Evolutionary conservation across 2,797 vertebrate genomes (phyloP).

Genomic region (Catharus ustulatus): DNA sequence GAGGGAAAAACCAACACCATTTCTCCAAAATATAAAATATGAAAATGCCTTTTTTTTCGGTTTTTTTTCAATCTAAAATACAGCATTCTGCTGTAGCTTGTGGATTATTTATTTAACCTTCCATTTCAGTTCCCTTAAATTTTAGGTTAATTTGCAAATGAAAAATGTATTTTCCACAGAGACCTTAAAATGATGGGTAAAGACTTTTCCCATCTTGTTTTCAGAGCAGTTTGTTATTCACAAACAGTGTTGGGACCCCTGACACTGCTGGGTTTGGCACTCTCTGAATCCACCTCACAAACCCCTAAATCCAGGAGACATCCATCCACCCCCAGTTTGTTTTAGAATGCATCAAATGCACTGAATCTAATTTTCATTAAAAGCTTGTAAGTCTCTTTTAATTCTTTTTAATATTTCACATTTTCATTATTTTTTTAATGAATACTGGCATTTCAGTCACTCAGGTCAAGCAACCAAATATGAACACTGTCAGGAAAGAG

Average conservation of each 20-base stretch:
- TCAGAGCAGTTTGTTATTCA: neutral
- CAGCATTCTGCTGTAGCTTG: neutral
- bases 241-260: neutral
- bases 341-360: neutral
- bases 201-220: neutral
- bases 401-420: slow-evolving; percentile 42
- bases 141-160: slow-evolving; percentile 21
- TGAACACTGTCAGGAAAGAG: neutral
- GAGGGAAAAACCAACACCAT: neutral
- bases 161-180: neutral
- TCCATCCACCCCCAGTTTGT: neutral
- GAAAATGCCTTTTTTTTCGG: neutral
- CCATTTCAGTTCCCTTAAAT: neutral
- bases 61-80: neutral
- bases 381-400: slow-evolving; percentile 6
- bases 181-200: neutral
- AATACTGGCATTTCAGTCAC: neutral
- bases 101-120: slow-evolving; percentile 11
- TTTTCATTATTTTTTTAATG: slow-evolving; percentile 1
- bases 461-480: neutral
- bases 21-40: neutral
- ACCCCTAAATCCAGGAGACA: neutral
- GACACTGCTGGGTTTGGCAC: neutral
- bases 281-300: neutral
- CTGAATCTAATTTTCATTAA: slow-evolving; percentile 45